A percentile compares a stretch with the other conserved stretches of the same genome.
phyloP scores from a whole-genome alignment of 2,888 invertebrate genomes.

The Dryobotodes eremita region DNA sequence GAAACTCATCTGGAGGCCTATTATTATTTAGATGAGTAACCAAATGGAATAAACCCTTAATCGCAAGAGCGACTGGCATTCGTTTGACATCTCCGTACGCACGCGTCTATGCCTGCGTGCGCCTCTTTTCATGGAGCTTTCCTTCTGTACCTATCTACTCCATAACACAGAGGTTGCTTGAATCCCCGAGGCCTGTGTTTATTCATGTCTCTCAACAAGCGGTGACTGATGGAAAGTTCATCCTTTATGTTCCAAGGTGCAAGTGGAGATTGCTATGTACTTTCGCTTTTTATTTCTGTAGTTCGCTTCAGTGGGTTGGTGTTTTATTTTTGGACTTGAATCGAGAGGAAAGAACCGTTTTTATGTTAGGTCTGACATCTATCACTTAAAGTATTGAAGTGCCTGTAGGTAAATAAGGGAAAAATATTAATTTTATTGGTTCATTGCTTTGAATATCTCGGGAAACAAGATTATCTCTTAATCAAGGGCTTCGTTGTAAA shows the following conservation, averaged over 20 bases:
- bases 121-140: not conserved
- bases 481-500: not conserved
- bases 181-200: conserved; percentile 54
- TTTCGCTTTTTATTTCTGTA: conserved; percentile 37
- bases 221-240: conserved; percentile 61
- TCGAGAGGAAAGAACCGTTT: not conserved
- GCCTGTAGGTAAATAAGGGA: not conserved
- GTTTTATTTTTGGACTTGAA: conserved; percentile 11
- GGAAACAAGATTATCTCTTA: not conserved
- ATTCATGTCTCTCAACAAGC: conserved; percentile 59
- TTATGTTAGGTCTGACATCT: not conserved
- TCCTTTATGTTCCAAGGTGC: conserved; percentile 46
- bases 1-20: not conserved
- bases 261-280: conserved; percentile 36
- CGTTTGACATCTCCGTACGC: not conserved
- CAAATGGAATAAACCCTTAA: not conserved
- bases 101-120: not conserved
- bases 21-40: not conserved
- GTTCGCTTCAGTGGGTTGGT: conserved; percentile 4
- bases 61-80: not conserved
- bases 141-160: conserved; percentile 8
- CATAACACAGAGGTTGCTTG: conserved; percentile 34
- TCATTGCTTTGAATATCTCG: not conserved
- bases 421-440: not conserved
- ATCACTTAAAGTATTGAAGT: not conserved